Base-by-base conservation (phyloP, 2,888 invertebrate species). In the Lordiphosa andalusiaca region DNA sequence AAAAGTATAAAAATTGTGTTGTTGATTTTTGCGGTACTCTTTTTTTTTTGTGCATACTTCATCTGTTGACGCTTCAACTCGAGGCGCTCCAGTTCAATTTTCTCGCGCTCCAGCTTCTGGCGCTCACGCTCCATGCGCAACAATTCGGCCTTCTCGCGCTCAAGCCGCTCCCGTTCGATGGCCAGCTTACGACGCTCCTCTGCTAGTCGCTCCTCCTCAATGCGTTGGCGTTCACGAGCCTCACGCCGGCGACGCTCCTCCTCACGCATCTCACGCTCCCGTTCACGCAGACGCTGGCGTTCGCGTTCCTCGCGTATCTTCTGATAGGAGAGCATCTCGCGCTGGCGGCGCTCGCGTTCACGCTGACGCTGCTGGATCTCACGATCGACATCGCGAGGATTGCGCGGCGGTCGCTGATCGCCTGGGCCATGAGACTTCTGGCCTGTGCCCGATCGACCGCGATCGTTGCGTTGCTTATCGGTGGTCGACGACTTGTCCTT, bases 61-160 rank as follows among this genome's bases (percentile, higher is more conserved):
- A 95, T 91, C 86, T 95, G 94, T 64, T 95, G 95, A 56, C 95
- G 91, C 88, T 96, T 94, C 57, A 97, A 90, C 85, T 97, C 96
- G 75, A 96, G 91, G 76, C 96, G 93, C 86, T 97, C 97, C 73
- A 94, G 90, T 84, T 94, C 94, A 52, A 94, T 88, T 84, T 93
- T 93, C 78, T 95, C 95, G 12, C 95, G 90, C 84, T 94, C 94
- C 65, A 93, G 86, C 69, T 95, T 93, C 85, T 96, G 96, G 47
- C 96, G 92, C 87, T 97, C 97, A 12, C 96, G 92, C 87, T 97
- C 96, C 68, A 96, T 88, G 50, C 95, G 93, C 70, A 97, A 90
- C 21, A 97, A 88, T 86, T 97, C 96, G 12, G 95, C 94, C 89
- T 95, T 95, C 86, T 97, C 96, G 3, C 95, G 92, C 86, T 98